A percentile compares a stretch with the other conserved stretches of the same genome.
Conservation (phyloP, 2,888 invertebrate genomes). For the Cosmopolites sordidus region DNA sequence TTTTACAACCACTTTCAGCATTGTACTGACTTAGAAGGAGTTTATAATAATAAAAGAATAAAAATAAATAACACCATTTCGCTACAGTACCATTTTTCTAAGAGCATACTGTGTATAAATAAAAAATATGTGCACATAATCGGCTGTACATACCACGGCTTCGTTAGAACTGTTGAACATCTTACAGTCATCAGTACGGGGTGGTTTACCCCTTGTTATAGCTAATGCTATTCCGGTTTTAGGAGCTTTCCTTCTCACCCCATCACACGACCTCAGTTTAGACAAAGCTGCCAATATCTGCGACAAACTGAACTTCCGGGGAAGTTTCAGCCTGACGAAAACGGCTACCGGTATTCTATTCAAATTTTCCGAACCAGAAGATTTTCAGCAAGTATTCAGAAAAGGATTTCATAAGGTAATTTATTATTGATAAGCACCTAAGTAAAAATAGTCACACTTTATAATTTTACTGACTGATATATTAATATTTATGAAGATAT, state of each 20-base stretch:
- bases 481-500: no score
- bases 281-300: conserved; percentile 81
- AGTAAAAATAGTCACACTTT: no score
- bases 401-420: conserved; percentile 70
- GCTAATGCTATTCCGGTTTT: conserved; percentile 31
- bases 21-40: no score
- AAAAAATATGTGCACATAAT: no score
- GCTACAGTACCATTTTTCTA: no score
- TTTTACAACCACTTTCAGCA: no score
- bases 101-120: no score
- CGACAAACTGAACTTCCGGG: conserved; percentile 82
- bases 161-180: neutral
- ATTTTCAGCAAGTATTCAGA: conserved; percentile 80
- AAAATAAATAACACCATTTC: no score
- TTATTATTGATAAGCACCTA: no score
- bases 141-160: conserved; percentile 7
- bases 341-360: conserved; percentile 85
- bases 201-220: conserved; percentile 15
- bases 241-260: conserved; percentile 78
- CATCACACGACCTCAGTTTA: conserved; percentile 80
- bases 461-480: no score
- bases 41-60: no score
- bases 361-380: conserved; percentile 82
- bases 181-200: conserved; percentile 12
- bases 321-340: conserved; percentile 80